Conservation (phyloP, 92 coral and sea anemone species). For the Zoanthus solanderi region DNA sequence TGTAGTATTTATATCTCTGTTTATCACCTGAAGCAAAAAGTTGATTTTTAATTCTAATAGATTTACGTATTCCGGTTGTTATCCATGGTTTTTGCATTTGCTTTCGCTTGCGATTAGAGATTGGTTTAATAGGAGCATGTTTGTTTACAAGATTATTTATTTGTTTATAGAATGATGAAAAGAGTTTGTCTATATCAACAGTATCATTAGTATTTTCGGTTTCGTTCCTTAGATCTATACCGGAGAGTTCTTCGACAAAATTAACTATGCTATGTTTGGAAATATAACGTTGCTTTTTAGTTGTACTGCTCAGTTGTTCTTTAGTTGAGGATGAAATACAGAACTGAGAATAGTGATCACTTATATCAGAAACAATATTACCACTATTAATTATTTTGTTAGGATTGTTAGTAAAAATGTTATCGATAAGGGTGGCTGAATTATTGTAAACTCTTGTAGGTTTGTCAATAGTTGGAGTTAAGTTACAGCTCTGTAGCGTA, state of each 20-base stretch:
- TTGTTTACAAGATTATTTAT: constrained; percentile 34
- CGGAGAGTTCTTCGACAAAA: constrained; percentile 27
- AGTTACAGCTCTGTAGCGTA: constrained; percentile 43
- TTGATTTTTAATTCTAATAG: constrained; percentile 51
- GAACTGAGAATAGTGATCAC: constrained; percentile 65
- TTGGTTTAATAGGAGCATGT: constrained; percentile 52
- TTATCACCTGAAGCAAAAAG: constrained; percentile 34
- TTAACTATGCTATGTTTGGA: constrained; percentile 22
- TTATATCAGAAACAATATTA: constrained; percentile 58
- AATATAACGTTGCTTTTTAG: constrained; percentile 19
- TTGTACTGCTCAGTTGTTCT: background rate
- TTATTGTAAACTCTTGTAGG: constrained; percentile 69
- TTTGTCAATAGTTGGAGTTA: constrained; percentile 65
- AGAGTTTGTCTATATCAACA: constrained; percentile 39
- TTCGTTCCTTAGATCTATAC: constrained; percentile 5
- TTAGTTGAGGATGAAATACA: constrained; percentile 41
- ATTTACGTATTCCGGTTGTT: constrained; percentile 51
- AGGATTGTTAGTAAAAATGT: constrained; percentile 57
- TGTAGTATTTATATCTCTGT: no score
- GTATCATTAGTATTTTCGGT: background rate
- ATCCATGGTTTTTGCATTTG: constrained; percentile 43
- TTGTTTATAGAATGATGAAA: constrained; percentile 43
- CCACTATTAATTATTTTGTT: constrained; percentile 37
- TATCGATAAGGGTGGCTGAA: constrained; percentile 60
- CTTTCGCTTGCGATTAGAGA: constrained; percentile 44